A percentile compares a stretch with the other conserved stretches of the same genome.
Conservation (phyloP, 2,888 invertebrate species). For the Hirtodrosophila confusa region DNA sequence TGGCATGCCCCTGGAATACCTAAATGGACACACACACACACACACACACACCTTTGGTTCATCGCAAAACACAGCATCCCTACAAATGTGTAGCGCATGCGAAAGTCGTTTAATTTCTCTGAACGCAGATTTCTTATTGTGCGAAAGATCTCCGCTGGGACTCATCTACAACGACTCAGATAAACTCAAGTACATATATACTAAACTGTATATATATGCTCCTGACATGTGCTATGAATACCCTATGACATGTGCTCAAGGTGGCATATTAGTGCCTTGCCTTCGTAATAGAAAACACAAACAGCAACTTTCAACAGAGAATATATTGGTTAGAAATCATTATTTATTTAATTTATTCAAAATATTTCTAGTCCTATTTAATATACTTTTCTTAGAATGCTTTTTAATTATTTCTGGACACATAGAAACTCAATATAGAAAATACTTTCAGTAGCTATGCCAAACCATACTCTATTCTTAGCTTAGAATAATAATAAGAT, state of each 20-base stretch:
- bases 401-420: too few species aligned
- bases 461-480: too few species aligned
- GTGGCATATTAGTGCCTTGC: neutral
- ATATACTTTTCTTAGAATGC: too few species aligned
- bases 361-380: too few species aligned
- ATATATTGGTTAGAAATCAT: too few species aligned
- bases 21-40: neutral
- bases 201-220: neutral
- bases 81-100: conserved; percentile 20
- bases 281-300: too few species aligned
- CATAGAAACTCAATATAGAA: too few species aligned
- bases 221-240: conserved; percentile 7
- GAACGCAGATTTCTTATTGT: conserved; percentile 28
- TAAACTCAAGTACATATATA: conserved; percentile 1
- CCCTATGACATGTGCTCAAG: conserved; percentile 3
- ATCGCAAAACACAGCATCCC: conserved; percentile 7
- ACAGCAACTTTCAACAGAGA: too few species aligned
- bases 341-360: too few species aligned
- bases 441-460: too few species aligned
- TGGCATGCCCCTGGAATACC: conserved; percentile 12
- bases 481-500: too few species aligned
- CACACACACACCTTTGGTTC: conserved; percentile 2
- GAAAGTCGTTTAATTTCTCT: conserved; percentile 40
- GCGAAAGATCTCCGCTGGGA: conserved; percentile 27
- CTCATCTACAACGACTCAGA: conserved; percentile 17